Evolutionary conservation across 2,888 invertebrate genomes (phyloP).

Genomic region (Trissolcus japonicus): DNA sequence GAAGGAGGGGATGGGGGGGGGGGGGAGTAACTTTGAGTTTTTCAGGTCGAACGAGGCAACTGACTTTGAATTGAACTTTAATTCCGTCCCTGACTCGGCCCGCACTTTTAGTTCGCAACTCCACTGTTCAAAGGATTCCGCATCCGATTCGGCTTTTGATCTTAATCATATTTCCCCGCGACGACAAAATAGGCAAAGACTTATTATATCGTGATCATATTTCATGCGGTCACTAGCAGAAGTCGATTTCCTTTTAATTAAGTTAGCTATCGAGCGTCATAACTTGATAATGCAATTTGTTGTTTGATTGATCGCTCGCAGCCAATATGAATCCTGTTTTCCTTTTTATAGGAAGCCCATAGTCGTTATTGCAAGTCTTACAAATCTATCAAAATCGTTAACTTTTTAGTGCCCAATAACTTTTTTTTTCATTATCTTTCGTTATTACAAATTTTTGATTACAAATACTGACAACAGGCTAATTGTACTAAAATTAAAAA

Average conservation of each 20-base stretch:
- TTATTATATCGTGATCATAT: conserved; percentile 24
- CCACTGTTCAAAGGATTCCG: conserved; percentile 39
- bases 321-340: neutral
- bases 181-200: conserved; percentile 9
- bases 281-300: conserved; percentile 5
- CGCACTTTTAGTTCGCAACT: conserved; percentile 38
- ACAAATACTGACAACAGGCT: too few species aligned
- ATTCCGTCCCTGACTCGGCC: conserved; percentile 26
- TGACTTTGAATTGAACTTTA: conserved; percentile 44
- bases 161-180: conserved; percentile 18
- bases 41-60: conserved; percentile 24
- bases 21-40: conserved; percentile 28
- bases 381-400: too few species aligned
- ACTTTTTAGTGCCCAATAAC: too few species aligned
- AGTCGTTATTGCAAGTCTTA: neutral
- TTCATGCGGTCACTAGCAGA: conserved; percentile 13
- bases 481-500: too few species aligned
- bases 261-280: conserved; percentile 17
- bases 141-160: conserved; percentile 18
- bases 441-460: too few species aligned
- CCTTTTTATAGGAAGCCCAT: neutral
- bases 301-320: conserved; percentile 10
- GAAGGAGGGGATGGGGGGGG: too few species aligned
- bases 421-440: too few species aligned
- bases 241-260: conserved; percentile 20